Percentiles rank a stretch among this genome's conserved stretches.
phyloP scores from a whole-genome alignment of 2,797 vertebrate genomes.

The Esox lucius region DNA sequence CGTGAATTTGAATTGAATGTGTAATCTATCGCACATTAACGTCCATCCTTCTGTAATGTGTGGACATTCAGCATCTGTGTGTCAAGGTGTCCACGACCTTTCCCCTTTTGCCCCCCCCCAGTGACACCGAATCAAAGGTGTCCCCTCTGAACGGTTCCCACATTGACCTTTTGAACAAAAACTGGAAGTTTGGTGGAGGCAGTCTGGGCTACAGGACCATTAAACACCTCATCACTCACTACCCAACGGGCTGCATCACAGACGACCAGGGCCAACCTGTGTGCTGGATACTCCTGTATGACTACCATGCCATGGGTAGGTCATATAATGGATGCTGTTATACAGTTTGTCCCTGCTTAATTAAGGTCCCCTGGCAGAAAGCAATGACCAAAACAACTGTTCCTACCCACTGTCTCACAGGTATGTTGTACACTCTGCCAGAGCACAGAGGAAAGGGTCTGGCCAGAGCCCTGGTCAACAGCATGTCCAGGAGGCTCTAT shows the following conservation, averaged over 20 bases:
- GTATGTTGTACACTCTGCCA: slow-evolving; percentile 61
- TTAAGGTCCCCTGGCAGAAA: neutral
- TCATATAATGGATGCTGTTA: too few species aligned
- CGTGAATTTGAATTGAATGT: too few species aligned
- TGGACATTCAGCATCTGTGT: too few species aligned
- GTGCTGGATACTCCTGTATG: slow-evolving; percentile 64
- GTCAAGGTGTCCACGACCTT: too few species aligned
- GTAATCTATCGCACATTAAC: too few species aligned
- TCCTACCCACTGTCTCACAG: slow-evolving; percentile 13
- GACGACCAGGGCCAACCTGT: slow-evolving; percentile 53
- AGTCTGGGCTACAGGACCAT: slow-evolving; percentile 38
- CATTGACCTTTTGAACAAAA: slow-evolving; percentile 62
- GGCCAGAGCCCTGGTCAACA: slow-evolving; percentile 58
- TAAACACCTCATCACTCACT: slow-evolving; percentile 56
- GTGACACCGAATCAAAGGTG: slow-evolving; percentile 56
- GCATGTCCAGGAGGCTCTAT: slow-evolving; percentile 53
- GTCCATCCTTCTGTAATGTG: too few species aligned
- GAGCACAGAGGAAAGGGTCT: slow-evolving; percentile 68
- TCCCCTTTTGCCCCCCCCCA: too few species aligned
- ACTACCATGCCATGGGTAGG: slow-evolving; percentile 55
- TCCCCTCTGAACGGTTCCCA: slow-evolving; percentile 56
- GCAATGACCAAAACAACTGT: neutral
- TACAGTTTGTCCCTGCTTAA: neutral
- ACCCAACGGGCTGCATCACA: slow-evolving; percentile 49
- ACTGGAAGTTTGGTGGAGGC: slow-evolving; percentile 68